phyloP scores from a whole-genome alignment of 2,113 vertebrate genomes.

The Crotophaga sulcirostris region DNA sequence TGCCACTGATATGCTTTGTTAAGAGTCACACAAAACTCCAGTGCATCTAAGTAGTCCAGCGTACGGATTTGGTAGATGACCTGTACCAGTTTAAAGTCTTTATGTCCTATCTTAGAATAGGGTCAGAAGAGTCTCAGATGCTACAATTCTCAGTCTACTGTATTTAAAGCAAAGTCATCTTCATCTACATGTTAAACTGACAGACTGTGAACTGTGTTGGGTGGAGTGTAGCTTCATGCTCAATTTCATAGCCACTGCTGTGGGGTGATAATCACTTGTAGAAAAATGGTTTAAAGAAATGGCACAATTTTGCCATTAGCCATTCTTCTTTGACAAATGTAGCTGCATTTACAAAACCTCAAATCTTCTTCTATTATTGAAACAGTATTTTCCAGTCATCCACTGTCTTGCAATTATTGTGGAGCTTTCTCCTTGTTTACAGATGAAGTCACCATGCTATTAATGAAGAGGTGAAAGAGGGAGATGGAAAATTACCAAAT shows the following conservation, averaged over 20 bases:
- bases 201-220: not conserved
- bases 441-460: not conserved
- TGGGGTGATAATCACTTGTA: not conserved
- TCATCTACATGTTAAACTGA: not conserved
- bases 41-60: accelerated
- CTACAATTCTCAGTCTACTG: not conserved
- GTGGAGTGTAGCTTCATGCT: not conserved
- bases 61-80: not conserved
- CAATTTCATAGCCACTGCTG: not conserved
- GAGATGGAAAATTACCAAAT: not conserved
- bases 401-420: not conserved
- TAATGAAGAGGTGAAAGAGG: not conserved
- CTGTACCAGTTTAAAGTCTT: not conserved
- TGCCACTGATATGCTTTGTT: accelerated
- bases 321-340: not conserved
- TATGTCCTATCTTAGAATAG: not conserved
- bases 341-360: not conserved
- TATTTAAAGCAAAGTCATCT: not conserved
- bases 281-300: not conserved
- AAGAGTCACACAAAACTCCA: not conserved
- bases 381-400: not conserved
- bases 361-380: not conserved
- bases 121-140: not conserved
- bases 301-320: not conserved
- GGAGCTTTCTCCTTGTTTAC: not conserved